phyloP scores from a whole-genome alignment of 1,140 invertebrate species.

The Drosophila yakuba region DNA sequence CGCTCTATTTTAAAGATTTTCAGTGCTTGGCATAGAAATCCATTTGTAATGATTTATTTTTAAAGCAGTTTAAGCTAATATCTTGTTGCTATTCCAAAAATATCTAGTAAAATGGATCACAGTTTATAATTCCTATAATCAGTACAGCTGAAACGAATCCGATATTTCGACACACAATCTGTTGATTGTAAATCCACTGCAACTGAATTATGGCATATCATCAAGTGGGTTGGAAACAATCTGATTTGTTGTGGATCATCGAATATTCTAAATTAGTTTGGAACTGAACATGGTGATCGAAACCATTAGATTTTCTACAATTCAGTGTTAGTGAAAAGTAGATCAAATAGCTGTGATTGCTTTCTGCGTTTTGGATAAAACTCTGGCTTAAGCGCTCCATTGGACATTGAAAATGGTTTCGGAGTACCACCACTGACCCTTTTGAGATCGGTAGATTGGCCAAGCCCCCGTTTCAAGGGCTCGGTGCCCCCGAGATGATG shows the following conservation, averaged over 20 bases:
- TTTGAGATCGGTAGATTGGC: neutral
- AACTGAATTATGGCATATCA: neutral
- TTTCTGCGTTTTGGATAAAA: neutral
- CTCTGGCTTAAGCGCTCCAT: neutral
- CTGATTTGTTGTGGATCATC: neutral
- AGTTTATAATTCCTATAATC: neutral
- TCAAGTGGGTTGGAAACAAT: conserved; percentile 4
- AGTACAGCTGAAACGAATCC: neutral
- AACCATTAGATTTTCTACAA: too few species aligned
- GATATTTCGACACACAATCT: conserved; percentile 1
- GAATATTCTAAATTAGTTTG: neutral
- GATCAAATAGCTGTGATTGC: neutral
- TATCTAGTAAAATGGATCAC: neutral
- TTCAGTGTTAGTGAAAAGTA: neutral
- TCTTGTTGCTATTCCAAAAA: neutral
- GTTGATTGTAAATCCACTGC: neutral
- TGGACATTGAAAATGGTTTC: neutral
- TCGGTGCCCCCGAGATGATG: conserved; percentile 29
- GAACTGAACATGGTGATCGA: neutral
- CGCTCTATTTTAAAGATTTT: neutral
- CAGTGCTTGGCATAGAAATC: neutral
- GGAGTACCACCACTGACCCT: neutral
- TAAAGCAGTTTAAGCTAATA: too few species aligned
- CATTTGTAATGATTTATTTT: neutral
- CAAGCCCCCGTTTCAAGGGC: conserved; percentile 49